phyloP scores from a whole-genome alignment of 2,797 vertebrate genomes.

The Labeo calbasu region DNA sequence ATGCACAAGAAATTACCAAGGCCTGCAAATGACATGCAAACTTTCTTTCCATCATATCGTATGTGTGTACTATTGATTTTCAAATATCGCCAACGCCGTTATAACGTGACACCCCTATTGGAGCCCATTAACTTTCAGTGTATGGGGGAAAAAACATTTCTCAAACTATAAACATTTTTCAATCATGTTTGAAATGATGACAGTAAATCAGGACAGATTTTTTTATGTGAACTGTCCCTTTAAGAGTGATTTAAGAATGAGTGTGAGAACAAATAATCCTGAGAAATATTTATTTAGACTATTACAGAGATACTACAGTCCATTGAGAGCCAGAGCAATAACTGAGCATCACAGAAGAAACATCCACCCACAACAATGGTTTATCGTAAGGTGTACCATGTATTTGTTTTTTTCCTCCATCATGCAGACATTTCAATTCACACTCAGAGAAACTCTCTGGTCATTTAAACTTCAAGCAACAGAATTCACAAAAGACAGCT shows the following conservation, averaged over 20 bases:
- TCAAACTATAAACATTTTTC: too few relatives aligned
- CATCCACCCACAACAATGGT: constrained; percentile 21
- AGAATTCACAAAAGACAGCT: constrained; percentile 1
- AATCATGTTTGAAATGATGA: background rate
- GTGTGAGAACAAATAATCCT: constrained; percentile 32
- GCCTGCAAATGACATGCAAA: too few relatives aligned
- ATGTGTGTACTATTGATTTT: too few relatives aligned
- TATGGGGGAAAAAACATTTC: background rate
- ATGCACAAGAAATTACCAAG: background rate
- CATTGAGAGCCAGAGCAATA: constrained; percentile 27
- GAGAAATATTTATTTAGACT: constrained; percentile 52
- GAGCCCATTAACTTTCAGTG: background rate
- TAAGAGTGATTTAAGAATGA: background rate
- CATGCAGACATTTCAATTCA: constrained; percentile 15
- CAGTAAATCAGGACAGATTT: background rate
- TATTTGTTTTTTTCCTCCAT: background rate
- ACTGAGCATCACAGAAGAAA: constrained; percentile 38
- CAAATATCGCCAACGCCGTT: too few relatives aligned
- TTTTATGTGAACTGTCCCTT: background rate
- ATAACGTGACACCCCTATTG: background rate
- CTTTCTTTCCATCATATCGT: too few relatives aligned
- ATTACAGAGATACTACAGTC: constrained; percentile 40
- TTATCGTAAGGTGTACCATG: constrained; percentile 12
- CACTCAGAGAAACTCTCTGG: background rate
- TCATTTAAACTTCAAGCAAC: constrained; percentile 39